phyloP scores from a whole-genome alignment of 2,888 invertebrate genomes.

The Diarsia dahlii region DNA sequence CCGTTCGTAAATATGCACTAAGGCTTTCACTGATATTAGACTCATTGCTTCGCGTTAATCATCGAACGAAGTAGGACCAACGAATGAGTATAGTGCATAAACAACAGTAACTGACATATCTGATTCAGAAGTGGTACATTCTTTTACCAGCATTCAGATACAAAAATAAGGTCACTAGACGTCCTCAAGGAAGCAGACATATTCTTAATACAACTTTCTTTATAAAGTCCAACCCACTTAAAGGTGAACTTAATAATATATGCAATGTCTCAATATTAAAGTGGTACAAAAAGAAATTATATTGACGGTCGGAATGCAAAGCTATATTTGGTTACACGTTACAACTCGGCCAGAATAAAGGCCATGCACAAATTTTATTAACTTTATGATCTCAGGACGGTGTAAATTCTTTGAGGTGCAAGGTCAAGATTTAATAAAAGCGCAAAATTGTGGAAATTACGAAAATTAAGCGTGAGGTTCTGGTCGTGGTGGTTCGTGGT shows the following conservation, averaged over 20 bases:
- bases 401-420: background rate
- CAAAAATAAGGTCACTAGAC: conserved; percentile 34
- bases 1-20: too few species aligned
- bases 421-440: background rate
- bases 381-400: background rate
- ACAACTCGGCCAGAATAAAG: conserved; percentile 24
- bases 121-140: too few species aligned
- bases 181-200: conserved; percentile 38
- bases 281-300: conserved; percentile 38
- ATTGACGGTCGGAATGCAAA: background rate
- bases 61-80: too few species aligned
- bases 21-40: too few species aligned
- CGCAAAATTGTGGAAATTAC: background rate
- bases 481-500: background rate
- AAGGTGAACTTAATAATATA: conserved; percentile 45
- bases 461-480: background rate
- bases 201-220: conserved; percentile 54
- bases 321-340: conserved; percentile 23
- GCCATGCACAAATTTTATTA: background rate
- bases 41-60: too few species aligned
- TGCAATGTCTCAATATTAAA: conserved; percentile 30
- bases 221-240: background rate
- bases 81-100: too few species aligned
- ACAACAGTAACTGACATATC: too few species aligned
- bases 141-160: background rate